Conservation (phyloP, 2,113 vertebrate genomes). For the Cinclus cinclus region DNA sequence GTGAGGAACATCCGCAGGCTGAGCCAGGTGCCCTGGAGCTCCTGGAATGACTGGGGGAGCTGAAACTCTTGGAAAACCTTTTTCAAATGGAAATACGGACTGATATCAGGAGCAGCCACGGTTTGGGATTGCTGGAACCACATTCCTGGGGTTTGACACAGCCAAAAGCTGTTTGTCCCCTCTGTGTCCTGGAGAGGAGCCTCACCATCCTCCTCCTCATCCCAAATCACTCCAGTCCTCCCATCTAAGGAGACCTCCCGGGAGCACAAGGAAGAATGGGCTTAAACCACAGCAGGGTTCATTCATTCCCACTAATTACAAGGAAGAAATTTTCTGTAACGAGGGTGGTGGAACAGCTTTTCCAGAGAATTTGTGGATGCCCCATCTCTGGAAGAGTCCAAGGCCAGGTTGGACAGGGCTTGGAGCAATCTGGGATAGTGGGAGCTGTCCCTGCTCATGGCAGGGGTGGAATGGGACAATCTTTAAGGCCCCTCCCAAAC, state of each 20-base stretch:
- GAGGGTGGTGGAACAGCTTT: neutral
- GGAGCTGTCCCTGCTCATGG: neutral
- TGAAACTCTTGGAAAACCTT: neutral
- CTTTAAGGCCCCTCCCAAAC: neutral
- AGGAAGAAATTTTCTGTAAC: accelerated
- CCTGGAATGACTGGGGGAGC: neutral
- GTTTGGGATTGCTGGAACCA: neutral
- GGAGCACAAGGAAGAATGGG: accelerated
- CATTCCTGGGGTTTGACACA: neutral
- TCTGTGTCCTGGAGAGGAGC: neutral
- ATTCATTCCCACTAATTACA: neutral
- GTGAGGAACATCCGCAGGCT: neutral
- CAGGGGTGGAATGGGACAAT: accelerated
- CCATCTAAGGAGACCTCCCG: neutral
- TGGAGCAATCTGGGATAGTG: neutral
- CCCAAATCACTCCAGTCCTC: neutral
- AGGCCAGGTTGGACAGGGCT: neutral
- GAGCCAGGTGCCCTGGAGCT: neutral
- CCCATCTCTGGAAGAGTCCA: neutral
- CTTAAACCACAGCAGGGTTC: neutral
- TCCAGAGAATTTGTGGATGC: neutral
- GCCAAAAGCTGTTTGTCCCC: neutral
- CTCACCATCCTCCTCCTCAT: neutral
- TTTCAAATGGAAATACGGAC: neutral
- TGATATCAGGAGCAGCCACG: neutral